These are phyloP conservation scores for Speoplatyrhinus poulsoni DNA, from an alignment of 2,113 vertebrate species.

Conservation along the genomic window DNA sequence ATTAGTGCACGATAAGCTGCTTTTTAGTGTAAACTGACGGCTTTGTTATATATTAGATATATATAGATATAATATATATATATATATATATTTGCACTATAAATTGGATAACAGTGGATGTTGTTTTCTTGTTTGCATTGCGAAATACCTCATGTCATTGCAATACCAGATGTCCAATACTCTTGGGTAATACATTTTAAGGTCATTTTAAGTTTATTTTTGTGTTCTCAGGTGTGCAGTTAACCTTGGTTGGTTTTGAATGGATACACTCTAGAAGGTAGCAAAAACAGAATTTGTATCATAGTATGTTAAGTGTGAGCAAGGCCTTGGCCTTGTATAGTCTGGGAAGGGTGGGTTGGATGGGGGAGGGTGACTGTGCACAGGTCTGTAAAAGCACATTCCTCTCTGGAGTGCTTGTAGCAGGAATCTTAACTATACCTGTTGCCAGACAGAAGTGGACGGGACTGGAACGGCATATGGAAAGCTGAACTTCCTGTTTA, in stretches of 20 bases:
- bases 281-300: background rate
- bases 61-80: slow-evolving; percentile 39
- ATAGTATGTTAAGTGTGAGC: slow-evolving; percentile 22
- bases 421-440: slow-evolving; percentile 53
- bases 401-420: slow-evolving; percentile 12
- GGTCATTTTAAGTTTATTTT: background rate
- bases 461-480: background rate
- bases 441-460: slow-evolving; percentile 33
- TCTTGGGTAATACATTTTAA: background rate
- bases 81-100: slow-evolving; percentile 40
- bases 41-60: too few relatives aligned
- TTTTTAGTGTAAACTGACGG: slow-evolving; percentile 62
- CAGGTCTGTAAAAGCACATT: slow-evolving; percentile 20
- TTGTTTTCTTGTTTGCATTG: slow-evolving; percentile 48
- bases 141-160: slow-evolving; percentile 21
- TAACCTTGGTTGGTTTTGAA: background rate
- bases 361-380: slow-evolving; percentile 3
- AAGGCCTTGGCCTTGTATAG: slow-evolving; percentile 28
- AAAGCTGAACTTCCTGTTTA: slow-evolving; percentile 44
- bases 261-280: background rate
- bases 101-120: slow-evolving; percentile 34
- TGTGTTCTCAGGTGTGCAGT: slow-evolving; percentile 1
- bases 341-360: background rate
- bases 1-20: slow-evolving; percentile 66
- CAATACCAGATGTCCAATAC: background rate